phyloP scores from a whole-genome alignment of 2,888 invertebrate species.

The Phalera bucephala region DNA sequence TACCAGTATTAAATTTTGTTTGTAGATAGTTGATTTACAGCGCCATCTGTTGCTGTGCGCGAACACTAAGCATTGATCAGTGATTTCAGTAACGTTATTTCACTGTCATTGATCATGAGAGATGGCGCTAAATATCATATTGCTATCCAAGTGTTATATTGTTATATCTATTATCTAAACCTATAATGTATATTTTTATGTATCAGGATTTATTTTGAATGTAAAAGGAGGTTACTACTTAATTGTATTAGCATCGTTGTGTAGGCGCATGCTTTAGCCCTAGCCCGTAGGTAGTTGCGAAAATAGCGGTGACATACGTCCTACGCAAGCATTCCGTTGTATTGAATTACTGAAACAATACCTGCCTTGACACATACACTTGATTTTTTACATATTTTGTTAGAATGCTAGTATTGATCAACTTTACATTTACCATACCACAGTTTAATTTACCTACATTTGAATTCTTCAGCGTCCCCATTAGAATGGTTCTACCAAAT shows the following conservation, averaged over 20 bases:
- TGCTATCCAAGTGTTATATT: neutral
- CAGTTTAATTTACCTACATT: too few species aligned
- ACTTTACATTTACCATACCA: too few species aligned
- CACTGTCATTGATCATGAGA: constrained; percentile 22
- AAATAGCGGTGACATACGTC: constrained; percentile 48
- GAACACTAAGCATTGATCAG: constrained; percentile 8
- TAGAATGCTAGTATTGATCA: too few species aligned
- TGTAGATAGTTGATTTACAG: too few species aligned
- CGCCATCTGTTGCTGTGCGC: constrained; percentile 52
- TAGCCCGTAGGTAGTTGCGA: too few species aligned
- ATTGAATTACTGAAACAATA: constrained; percentile 24
- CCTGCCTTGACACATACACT: constrained; percentile 14
- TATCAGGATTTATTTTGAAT: too few species aligned
- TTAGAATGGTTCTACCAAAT: too few species aligned
- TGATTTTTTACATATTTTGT: too few species aligned
- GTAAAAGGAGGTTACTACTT: neutral
- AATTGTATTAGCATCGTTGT: constrained; percentile 29
- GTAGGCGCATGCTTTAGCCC: constrained; percentile 38
- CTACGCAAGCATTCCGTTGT: constrained; percentile 51
- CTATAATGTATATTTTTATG: neutral
- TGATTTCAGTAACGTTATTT: too few species aligned
- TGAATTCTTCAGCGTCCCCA: too few species aligned
- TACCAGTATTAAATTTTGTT: neutral
- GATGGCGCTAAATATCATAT: constrained; percentile 26
- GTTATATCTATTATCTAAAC: constrained; percentile 1